A percentile compares a stretch with the other conserved stretches of the same genome.
Evolutionary conservation across 1,140 invertebrate genomes (phyloP).

Genomic region (Luehdorfia chinensis): DNA sequence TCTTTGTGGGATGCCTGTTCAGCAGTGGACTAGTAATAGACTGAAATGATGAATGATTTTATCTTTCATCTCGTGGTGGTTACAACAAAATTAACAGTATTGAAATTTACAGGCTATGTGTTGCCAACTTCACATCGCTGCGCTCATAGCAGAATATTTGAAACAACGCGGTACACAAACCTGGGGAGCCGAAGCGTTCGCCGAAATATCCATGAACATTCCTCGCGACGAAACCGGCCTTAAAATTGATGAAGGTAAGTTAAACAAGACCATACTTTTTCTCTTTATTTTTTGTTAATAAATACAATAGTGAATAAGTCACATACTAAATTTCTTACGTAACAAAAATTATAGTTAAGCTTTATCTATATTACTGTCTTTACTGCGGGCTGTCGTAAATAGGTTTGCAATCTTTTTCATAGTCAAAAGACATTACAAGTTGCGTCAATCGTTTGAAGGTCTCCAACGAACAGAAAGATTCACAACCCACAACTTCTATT

Average conservation of each 20-base stretch:
- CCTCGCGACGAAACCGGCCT: conserved; percentile 88
- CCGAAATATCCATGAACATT: conserved; percentile 91
- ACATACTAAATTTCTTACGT: conserved; percentile 10
- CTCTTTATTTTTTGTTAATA: conserved; percentile 27
- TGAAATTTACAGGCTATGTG: conserved; percentile 83
- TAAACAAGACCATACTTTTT: conserved; percentile 23
- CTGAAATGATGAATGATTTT: too few species aligned
- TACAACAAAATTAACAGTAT: too few species aligned
- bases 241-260: conserved; percentile 86
- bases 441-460: conserved; percentile 65
- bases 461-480: conserved; percentile 60
- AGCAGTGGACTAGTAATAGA: too few species aligned
- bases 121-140: conserved; percentile 94
- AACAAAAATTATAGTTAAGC: not conserved
- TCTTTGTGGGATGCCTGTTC: too few species aligned
- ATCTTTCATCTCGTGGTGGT: too few species aligned
- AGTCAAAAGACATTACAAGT: conserved; percentile 59
- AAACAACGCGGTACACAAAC: conserved; percentile 84
- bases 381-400: conserved; percentile 23
- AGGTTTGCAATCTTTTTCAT: conserved; percentile 62
- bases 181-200: conserved; percentile 91
- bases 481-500: conserved; percentile 70
- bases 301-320: conserved; percentile 34
- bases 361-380: conserved; percentile 1
- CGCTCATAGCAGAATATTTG: conserved; percentile 94